phyloP scores from a whole-genome alignment of 2,113 vertebrate genomes.

The Dromas ardeola region DNA sequence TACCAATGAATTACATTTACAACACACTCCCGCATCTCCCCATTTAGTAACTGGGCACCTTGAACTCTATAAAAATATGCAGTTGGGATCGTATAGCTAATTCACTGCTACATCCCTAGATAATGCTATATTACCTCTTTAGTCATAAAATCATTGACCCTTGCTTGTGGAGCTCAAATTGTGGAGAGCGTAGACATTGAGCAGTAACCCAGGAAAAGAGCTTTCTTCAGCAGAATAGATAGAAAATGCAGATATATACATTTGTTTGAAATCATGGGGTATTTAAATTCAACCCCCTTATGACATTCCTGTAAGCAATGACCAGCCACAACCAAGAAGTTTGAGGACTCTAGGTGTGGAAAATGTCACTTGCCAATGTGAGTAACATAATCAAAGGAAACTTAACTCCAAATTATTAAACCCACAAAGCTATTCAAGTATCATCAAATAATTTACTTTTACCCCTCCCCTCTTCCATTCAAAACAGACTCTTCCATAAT shows the following conservation, averaged over 20 bases:
- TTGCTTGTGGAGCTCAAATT: neutral
- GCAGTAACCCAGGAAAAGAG: neutral
- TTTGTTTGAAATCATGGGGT: neutral
- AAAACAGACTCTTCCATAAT: neutral
- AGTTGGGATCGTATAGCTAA: neutral
- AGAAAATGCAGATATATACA: neutral
- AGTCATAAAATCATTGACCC: neutral
- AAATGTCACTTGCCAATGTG: neutral
- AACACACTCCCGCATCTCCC: neutral
- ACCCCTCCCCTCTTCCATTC: neutral
- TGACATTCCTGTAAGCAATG: neutral
- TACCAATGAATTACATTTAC: neutral
- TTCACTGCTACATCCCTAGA: neutral
- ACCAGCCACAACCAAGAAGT: neutral
- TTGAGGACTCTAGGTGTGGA: neutral
- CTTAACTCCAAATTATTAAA: neutral
- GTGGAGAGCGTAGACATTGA: neutral
- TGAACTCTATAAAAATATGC: neutral
- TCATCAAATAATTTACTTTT: neutral
- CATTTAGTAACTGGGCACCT: neutral
- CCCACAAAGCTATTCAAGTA: neutral
- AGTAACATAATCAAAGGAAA: neutral
- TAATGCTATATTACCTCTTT: neutral
- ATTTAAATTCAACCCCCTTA: neutral
- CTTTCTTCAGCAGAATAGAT: neutral